Evolutionary conservation across 2,888 invertebrate species (phyloP).

Genomic region (Harpalus rufipes): DNA sequence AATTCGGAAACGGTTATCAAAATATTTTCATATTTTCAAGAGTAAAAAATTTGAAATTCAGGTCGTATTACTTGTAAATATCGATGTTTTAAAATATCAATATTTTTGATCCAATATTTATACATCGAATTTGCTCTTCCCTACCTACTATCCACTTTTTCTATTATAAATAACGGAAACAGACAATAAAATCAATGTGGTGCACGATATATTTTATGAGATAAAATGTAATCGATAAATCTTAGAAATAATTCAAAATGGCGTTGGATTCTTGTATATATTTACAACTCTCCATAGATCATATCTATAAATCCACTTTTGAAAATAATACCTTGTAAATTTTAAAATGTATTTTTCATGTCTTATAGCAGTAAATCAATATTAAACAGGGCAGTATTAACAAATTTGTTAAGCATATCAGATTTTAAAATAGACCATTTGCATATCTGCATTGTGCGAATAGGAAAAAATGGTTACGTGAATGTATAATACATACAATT

Average conservation of each 20-base stretch:
- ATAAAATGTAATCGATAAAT: conserved; percentile 6
- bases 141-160: not conserved
- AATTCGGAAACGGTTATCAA: too few species aligned
- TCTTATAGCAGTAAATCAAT: conserved; percentile 33
- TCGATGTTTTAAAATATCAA: too few species aligned
- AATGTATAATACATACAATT: conserved; percentile 42
- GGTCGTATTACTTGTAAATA: too few species aligned
- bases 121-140: not conserved
- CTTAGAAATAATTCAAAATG: conserved; percentile 35
- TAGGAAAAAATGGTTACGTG: conserved; percentile 12
- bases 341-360: conserved; percentile 47
- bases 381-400: conserved; percentile 33
- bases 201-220: conserved; percentile 10
- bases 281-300: conserved; percentile 41
- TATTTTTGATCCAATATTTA: too few species aligned
- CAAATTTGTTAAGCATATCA: conserved; percentile 40
- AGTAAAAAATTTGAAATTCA: too few species aligned
- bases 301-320: conserved; percentile 43
- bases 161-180: not conserved
- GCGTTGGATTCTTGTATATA: conserved; percentile 30
- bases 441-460: conserved; percentile 45
- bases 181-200: conserved; percentile 24
- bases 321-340: conserved; percentile 45
- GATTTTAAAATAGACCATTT: conserved; percentile 27
- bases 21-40: too few species aligned